Evolutionary conservation across 2,113 vertebrate genomes (phyloP).

Genomic region (Falco punctatus): DNA sequence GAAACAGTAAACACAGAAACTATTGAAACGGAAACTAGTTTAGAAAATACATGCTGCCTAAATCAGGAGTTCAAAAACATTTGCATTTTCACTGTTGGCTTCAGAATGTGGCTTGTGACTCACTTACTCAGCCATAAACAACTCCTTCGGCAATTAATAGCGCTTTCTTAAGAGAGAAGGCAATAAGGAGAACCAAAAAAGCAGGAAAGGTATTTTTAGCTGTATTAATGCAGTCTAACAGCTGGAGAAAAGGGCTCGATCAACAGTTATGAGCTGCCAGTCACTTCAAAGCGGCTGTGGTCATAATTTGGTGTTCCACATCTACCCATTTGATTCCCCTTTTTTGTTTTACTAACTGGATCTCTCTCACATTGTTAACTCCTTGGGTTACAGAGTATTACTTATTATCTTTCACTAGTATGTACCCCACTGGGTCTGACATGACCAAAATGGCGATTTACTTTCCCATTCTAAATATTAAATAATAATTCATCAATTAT

Average conservation of each 20-base stretch:
- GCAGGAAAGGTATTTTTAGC: slow-evolving; percentile 3
- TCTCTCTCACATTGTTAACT: neutral
- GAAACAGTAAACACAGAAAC: neutral
- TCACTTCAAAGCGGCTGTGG: neutral
- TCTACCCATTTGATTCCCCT: neutral
- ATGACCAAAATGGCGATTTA: neutral
- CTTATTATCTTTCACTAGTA: neutral
- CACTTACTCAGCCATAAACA: neutral
- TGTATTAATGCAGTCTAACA: neutral
- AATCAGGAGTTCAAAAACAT: neutral
- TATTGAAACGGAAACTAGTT: neutral
- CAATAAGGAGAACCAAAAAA: neutral
- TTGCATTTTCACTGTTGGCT: neutral
- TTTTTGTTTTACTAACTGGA: neutral
- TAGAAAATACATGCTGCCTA: neutral
- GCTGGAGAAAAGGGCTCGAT: neutral
- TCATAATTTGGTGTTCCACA: neutral
- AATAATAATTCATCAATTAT: neutral
- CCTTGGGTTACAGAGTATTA: neutral
- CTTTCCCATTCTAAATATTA: neutral
- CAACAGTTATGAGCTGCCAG: neutral
- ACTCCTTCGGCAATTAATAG: neutral
- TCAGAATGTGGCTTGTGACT: neutral
- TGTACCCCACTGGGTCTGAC: rapidly evolving
- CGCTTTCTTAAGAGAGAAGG: neutral